A percentile compares a stretch with the other conserved stretches of the same genome.
These are phyloP conservation scores for Microplitis deprimator DNA, from an alignment of 2,888 invertebrate species.

Conservation along the genomic window DNA sequence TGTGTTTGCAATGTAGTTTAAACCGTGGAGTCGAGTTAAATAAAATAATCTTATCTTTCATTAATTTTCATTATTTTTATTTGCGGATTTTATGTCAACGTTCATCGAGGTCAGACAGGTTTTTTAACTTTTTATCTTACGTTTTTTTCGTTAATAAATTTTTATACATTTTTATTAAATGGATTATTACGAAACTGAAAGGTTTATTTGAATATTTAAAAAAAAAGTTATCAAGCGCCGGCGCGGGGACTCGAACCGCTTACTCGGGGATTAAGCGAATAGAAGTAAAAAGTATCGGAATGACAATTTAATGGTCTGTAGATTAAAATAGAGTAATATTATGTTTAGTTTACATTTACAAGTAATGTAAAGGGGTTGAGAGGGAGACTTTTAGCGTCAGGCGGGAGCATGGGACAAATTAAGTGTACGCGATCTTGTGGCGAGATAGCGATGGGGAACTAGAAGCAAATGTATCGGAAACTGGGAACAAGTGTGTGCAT, in stretches of 20 bases:
- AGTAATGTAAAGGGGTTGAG: not conserved
- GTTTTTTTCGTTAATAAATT: too few species aligned
- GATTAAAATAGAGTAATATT: too few species aligned
- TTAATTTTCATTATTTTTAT: conserved; percentile 9
- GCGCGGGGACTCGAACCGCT: too few species aligned
- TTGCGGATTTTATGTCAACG: not conserved
- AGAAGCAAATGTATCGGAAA: conserved; percentile 40
- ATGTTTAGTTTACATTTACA: not conserved
- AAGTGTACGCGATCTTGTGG: conserved; percentile 52
- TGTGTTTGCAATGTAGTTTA: not conserved
- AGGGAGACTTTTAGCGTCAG: not conserved
- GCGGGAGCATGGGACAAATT: conserved; percentile 49
- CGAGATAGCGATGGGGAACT: conserved; percentile 45
- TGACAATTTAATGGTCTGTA: too few species aligned
- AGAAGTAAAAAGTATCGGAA: too few species aligned
- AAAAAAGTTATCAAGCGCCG: too few species aligned
- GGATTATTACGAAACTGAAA: not conserved
- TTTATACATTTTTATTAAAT: not conserved
- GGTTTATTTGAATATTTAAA: too few species aligned
- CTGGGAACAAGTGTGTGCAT: conserved; percentile 41
- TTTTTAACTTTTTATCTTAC: not conserved
- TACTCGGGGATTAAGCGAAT: too few species aligned
- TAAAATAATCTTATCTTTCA: conserved; percentile 18
- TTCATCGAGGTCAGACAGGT: not conserved
- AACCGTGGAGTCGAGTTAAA: conserved; percentile 13